Evolutionary conservation across 2,797 vertebrate genomes (phyloP), one percentile per base, ranked within the genome.

Genomic region (Poecilia picta): DNA sequence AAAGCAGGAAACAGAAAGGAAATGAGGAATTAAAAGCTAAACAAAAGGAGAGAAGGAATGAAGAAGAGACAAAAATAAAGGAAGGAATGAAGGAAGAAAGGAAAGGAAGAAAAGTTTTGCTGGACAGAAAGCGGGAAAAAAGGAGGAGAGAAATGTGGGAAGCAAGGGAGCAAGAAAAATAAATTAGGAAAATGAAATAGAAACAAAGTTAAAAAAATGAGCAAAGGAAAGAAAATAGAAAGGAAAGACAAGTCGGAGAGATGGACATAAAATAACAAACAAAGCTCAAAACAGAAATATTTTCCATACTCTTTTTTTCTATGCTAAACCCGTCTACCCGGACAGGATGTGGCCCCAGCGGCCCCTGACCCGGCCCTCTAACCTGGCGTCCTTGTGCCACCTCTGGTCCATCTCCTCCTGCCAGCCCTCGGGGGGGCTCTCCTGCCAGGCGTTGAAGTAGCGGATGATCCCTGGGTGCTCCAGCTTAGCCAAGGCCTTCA

Each of bases 371-470:
- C 25, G 0, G 12, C 41, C 39, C 23, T 7, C 83, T 62, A 93
- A 99, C 98, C 97, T 98, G 92, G 96, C 91, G 31, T 99, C 98
- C 89, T 98, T 98, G 47, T 98, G 94, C 97, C 97, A 99, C 84
- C 98, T 96, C 88, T 97, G 96, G 94, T 99, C 98, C 98, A 98
- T 98, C 89, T 97, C 96, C 82, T 99, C 98, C 89, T 99, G 98
- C 98, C 98, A 99, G 81, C 97, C 96, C 85, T 98, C 97, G 0
- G 98, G 98, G 0, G 98, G 98, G 72, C 97, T 97, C 94, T 99
- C 98, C 90, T 99, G 96, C 98, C 98, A 99, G 0, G 98, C 98
- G n/a, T 99, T 99, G 92, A 99, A 99, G 87, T 99, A 99, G 25
- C 98, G 97, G 83, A 99, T 99, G 59, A 99, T 99, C 64, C 98